Evolutionary conservation across 2,797 vertebrate species (phyloP).

Genomic region (Sebastes itinus): DNA sequence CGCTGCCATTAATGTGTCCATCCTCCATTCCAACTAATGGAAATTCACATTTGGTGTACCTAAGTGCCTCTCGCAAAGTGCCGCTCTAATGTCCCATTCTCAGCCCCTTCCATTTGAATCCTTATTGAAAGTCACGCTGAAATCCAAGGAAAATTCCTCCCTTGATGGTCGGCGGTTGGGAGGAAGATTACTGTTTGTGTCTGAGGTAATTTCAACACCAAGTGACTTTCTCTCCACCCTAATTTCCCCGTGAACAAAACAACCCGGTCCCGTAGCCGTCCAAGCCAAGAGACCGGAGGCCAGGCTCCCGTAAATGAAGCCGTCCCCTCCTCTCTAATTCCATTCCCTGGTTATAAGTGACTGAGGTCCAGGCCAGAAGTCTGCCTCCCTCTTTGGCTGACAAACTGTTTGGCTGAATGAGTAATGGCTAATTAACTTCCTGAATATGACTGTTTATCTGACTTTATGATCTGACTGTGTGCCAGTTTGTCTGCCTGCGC

Average conservation of each 20-base stretch:
- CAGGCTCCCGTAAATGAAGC: constrained; percentile 48
- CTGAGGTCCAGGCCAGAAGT: constrained; percentile 34
- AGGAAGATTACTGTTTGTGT: constrained; percentile 47
- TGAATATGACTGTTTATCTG: constrained; percentile 74
- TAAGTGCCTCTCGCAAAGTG: constrained; percentile 54
- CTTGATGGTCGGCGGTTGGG: background rate
- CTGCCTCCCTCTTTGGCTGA: constrained; percentile 52
- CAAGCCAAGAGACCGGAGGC: constrained; percentile 30
- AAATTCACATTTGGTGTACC: constrained; percentile 52
- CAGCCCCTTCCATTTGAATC: constrained; percentile 45
- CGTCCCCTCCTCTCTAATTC: constrained; percentile 12
- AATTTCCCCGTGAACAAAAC: constrained; percentile 42
- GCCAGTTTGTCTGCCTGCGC: constrained; percentile 45
- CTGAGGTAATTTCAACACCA: constrained; percentile 54
- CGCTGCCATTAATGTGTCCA: constrained; percentile 41
- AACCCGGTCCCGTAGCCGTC: constrained; percentile 17
- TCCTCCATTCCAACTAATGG: constrained; percentile 56
- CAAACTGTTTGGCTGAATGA: constrained; percentile 57
- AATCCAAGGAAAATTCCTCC: constrained; percentile 47
- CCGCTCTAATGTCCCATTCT: constrained; percentile 32
- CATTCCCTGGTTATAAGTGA: constrained; percentile 42
- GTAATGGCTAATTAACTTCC: constrained; percentile 71
- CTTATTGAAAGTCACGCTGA: constrained; percentile 45
- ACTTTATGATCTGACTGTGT: constrained; percentile 69
- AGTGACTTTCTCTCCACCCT: constrained; percentile 19